Evolutionary conservation across 2,797 vertebrate species (phyloP).

Genomic region (Varecia variegata): DNA sequence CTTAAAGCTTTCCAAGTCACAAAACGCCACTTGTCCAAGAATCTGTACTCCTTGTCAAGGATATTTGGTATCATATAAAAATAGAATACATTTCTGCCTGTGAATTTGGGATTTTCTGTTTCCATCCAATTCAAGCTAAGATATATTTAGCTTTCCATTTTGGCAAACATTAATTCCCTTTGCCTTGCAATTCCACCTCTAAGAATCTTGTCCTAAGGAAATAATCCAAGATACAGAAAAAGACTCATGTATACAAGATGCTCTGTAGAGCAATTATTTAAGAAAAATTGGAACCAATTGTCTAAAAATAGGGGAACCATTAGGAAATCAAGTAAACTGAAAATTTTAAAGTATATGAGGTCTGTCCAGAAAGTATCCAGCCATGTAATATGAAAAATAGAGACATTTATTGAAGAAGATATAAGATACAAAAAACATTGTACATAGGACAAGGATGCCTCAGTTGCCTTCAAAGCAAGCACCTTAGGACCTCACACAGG

Average conservation of each 20-base stretch:
- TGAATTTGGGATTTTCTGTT: slow-evolving; percentile 52
- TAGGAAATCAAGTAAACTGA: slow-evolving; percentile 25
- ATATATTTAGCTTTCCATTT: slow-evolving; percentile 61
- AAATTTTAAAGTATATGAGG: not conserved
- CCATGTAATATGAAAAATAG: too few species aligned
- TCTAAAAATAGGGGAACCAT: slow-evolving; percentile 26
- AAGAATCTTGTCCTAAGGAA: slow-evolving; percentile 40
- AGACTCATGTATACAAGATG: slow-evolving; percentile 37
- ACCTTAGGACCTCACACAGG: too few species aligned
- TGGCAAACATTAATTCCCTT: slow-evolving; percentile 46
- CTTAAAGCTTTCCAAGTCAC: slow-evolving; percentile 31
- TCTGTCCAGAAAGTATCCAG: too few species aligned
- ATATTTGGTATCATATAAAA: slow-evolving; percentile 30
- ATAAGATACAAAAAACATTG: too few species aligned
- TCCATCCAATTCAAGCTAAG: slow-evolving; percentile 34
- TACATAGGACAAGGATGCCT: too few species aligned
- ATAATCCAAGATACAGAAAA: slow-evolving; percentile 55
- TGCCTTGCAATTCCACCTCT: slow-evolving; percentile 18
- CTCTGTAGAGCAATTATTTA: slow-evolving; percentile 4
- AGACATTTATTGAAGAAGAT: too few species aligned
- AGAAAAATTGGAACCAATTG: slow-evolving; percentile 23
- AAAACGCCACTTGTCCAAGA: slow-evolving; percentile 44
- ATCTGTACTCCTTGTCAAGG: slow-evolving; percentile 25
- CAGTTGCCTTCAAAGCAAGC: too few species aligned
- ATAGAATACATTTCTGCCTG: slow-evolving; percentile 36